Percentiles rank a stretch among this genome's conserved stretches.
Conservation (phyloP, 2,888 invertebrate genomes). For the Campopleginae sp. region DNA sequence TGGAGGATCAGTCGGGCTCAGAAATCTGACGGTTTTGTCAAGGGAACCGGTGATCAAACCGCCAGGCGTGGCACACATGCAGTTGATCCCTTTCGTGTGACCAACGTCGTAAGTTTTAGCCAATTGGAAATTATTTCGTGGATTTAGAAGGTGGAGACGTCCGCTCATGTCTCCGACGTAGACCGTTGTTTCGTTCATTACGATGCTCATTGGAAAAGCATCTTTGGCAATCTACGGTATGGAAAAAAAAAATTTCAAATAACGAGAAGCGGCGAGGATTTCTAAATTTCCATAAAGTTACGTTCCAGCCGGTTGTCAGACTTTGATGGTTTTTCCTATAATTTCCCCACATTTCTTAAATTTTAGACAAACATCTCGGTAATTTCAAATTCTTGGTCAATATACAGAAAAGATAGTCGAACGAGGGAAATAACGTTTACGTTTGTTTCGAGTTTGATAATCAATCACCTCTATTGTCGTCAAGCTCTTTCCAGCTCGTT, state of each 20-base stretch:
- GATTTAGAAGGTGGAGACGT: constrained; percentile 77
- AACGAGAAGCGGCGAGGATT: too few species aligned
- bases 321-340: too few species aligned
- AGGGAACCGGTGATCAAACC: constrained; percentile 81
- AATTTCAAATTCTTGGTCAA: too few species aligned
- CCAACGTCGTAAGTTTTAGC: constrained; percentile 76
- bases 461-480: constrained; percentile 75
- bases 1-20: constrained; percentile 82
- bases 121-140: constrained; percentile 75
- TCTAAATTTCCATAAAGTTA: too few species aligned
- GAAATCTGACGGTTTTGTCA: constrained; percentile 80
- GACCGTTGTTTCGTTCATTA: constrained; percentile 74
- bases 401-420: too few species aligned
- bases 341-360: neutral
- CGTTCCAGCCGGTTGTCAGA: too few species aligned
- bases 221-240: constrained; percentile 77
- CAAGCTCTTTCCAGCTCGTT: constrained; percentile 85
- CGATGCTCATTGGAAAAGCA: constrained; percentile 80
- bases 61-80: constrained; percentile 78
- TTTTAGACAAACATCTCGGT: too few species aligned
- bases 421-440: neutral
- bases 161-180: constrained; percentile 79
- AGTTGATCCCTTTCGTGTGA: constrained; percentile 79
- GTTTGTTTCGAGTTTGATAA: neutral
- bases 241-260: neutral